A percentile compares a stretch with the other conserved stretches of the same genome.
phyloP scores from a whole-genome alignment of 2,113 vertebrate genomes.

The Ginglymostoma cirratum region DNA sequence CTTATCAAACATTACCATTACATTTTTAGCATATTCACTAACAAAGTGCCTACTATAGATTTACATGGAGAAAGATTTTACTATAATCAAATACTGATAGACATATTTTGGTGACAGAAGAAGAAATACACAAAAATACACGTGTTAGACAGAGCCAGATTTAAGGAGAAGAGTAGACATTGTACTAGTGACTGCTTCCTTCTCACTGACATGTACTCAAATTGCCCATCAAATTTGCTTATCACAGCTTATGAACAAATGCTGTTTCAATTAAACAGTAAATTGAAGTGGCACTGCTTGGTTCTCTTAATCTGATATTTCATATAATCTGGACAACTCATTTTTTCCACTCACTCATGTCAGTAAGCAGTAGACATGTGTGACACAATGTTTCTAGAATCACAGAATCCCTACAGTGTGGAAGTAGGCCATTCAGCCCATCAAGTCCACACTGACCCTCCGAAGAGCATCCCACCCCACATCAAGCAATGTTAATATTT shows the following conservation, averaged over 20 bases:
- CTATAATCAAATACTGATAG: not conserved
- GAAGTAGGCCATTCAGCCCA: too few relatives aligned
- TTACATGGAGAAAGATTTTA: not conserved
- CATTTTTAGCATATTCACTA: not conserved
- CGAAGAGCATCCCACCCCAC: not conserved
- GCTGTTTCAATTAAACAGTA: not conserved
- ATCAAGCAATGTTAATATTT: not conserved
- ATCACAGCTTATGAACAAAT: not conserved
- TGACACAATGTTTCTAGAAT: too few relatives aligned
- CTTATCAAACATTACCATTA: not conserved
- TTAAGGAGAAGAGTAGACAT: not conserved
- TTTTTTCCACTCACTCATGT: not conserved
- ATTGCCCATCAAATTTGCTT: not conserved
- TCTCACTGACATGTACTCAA: not conserved
- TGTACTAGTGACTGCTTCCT: not conserved
- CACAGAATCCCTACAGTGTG: too few relatives aligned
- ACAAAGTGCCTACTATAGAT: not conserved
- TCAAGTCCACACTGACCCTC: too few relatives aligned
- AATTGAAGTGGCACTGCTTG: not conserved
- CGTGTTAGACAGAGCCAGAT: not conserved
- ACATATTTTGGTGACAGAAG: not conserved
- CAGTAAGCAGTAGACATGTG: too few relatives aligned
- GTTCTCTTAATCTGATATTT: not conserved
- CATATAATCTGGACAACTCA: not conserved
- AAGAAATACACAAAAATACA: not conserved